Evolutionary conservation across 2,888 invertebrate species (phyloP).

Genomic region (Drosophila vallismaia): DNA sequence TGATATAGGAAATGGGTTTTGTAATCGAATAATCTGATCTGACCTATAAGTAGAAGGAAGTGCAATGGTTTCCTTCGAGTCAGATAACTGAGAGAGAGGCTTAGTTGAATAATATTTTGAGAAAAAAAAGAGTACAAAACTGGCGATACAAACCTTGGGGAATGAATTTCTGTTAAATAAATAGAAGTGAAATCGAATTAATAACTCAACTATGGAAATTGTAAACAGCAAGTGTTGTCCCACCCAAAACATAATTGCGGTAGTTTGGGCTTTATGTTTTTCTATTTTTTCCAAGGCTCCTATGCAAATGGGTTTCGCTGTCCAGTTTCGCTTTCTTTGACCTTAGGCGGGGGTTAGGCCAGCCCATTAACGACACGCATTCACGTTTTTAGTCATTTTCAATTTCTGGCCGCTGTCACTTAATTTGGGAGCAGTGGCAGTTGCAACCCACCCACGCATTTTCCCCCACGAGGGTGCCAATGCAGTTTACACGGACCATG

Average conservation of each 20-base stretch:
- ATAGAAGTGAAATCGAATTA: not conserved
- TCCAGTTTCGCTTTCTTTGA: slow-evolving; percentile 33
- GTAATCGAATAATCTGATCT: slow-evolving; percentile 27
- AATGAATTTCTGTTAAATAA: not conserved
- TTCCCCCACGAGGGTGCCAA: slow-evolving; percentile 25
- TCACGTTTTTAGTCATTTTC: slow-evolving; percentile 61
- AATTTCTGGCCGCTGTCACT: slow-evolving; percentile 71
- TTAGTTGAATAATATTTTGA: not conserved
- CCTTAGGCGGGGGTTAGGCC: slow-evolving; percentile 58
- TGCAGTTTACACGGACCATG: slow-evolving; percentile 72
- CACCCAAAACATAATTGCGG: not conserved
- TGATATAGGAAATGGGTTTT: slow-evolving; percentile 40
- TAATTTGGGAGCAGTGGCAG: slow-evolving; percentile 72
- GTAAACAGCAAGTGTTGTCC: not conserved
- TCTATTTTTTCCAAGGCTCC: not conserved
- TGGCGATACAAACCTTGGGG: too few relatives aligned
- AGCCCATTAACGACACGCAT: slow-evolving; percentile 70
- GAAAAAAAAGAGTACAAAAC: not conserved
- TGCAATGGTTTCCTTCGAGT: slow-evolving; percentile 15
- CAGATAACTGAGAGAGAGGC: slow-evolving; percentile 1
- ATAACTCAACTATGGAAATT: not conserved
- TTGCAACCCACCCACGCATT: slow-evolving; percentile 57
- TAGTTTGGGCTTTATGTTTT: not conserved
- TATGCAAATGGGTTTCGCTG: slow-evolving; percentile 30
- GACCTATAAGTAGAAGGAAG: slow-evolving; percentile 39